Conservation (phyloP, 2,888 invertebrate genomes). For the Catocala sponsa region DNA sequence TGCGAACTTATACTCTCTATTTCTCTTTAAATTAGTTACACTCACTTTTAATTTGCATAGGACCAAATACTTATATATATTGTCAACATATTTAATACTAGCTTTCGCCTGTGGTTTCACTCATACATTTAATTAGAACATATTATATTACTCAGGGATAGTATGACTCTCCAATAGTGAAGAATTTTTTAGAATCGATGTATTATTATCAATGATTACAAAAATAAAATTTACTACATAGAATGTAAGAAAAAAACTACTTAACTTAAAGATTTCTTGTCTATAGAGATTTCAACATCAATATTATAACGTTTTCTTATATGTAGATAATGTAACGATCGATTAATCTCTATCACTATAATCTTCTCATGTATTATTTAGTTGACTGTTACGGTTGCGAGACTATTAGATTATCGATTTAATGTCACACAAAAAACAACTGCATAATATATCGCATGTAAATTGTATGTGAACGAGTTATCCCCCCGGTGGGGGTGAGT, state of each 20-base stretch:
- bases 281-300: no score
- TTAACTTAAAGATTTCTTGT: no score
- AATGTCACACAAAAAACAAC: conserved; percentile 70
- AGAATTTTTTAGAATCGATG: no score
- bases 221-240: no score
- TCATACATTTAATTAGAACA: no score
- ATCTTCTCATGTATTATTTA: conserved; percentile 43
- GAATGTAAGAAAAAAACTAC: no score
- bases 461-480: conserved; percentile 82
- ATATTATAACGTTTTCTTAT: neutral
- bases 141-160: no score
- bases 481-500: conserved; percentile 80
- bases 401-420: conserved; percentile 76
- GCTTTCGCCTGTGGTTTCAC: no score
- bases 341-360: conserved; percentile 37
- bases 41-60: no score
- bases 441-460: conserved; percentile 79
- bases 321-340: conserved; percentile 26
- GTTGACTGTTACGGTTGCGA: conserved; percentile 41
- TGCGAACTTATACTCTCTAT: neutral
- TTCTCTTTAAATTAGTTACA: neutral
- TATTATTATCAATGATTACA: no score
- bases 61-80: neutral
- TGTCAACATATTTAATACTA: neutral
- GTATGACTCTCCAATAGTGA: no score